Conservation (phyloP, 2,113 vertebrate species). For the Syngnathus floridae region DNA sequence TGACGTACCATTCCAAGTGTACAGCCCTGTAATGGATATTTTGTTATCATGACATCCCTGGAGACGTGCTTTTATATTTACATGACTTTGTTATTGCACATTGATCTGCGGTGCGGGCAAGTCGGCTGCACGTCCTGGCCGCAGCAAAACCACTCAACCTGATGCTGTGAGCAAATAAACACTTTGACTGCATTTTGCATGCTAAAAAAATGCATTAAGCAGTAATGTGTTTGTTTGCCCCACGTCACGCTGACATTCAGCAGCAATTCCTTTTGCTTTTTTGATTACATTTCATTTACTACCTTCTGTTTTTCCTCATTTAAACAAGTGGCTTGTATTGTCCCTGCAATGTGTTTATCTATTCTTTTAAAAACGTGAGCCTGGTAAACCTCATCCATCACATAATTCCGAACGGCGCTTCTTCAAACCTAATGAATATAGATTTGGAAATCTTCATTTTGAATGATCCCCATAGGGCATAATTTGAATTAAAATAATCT, state of each 20-base stretch:
- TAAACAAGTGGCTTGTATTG: neutral
- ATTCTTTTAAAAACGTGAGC: neutral
- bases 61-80: constrained; percentile 1
- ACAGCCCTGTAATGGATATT: neutral
- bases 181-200: neutral
- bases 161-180: neutral
- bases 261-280: neutral
- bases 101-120: constrained; percentile 6
- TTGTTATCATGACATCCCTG: neutral
- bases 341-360: neutral
- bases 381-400: neutral
- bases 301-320: neutral
- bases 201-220: neutral
- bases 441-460: neutral
- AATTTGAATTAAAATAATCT: too few relatives aligned
- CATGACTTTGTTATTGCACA: constrained; percentile 1
- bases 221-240: neutral
- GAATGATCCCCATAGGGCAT: neutral
- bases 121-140: neutral
- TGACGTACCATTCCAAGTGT: neutral
- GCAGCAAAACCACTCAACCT: neutral
- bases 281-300: neutral
- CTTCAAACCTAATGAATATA: neutral
- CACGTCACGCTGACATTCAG: neutral
- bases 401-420: neutral